Evolutionary conservation across 2,113 vertebrate genomes (phyloP).

Genomic region (Hemiscyllium ocellatum): DNA sequence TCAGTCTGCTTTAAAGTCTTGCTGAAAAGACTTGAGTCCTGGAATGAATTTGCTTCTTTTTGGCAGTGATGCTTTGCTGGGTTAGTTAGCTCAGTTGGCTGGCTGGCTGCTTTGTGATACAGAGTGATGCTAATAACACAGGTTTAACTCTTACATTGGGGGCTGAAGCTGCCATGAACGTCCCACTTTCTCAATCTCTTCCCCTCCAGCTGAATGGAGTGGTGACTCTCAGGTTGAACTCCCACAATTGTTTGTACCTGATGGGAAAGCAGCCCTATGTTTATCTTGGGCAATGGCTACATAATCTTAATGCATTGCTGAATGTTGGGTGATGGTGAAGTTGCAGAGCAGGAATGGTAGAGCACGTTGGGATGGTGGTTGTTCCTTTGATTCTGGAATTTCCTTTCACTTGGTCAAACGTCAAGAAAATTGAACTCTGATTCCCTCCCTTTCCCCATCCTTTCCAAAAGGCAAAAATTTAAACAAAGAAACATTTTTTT

Average conservation of each 20-base stretch:
- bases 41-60: background rate
- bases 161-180: no score
- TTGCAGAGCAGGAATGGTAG: background rate
- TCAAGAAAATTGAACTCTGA: background rate
- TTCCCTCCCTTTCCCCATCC: background rate
- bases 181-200: no score
- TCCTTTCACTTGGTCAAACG: background rate
- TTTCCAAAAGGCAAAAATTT: background rate
- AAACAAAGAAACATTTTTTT: background rate
- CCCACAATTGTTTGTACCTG: no score
- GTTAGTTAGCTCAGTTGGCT: no score
- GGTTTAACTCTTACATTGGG: no score
- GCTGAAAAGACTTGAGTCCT: constrained; percentile 13
- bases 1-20: background rate
- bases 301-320: background rate
- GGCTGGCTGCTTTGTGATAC: no score
- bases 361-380: background rate
- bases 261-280: no score
- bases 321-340: background rate
- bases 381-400: background rate
- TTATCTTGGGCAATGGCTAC: no score
- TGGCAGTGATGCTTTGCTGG: background rate
- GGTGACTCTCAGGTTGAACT: no score
- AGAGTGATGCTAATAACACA: no score
- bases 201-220: no score